Evolutionary conservation across 2,113 vertebrate species (phyloP), one percentile per base, ranked within the genome.

Genomic region (Mola mola): DNA sequence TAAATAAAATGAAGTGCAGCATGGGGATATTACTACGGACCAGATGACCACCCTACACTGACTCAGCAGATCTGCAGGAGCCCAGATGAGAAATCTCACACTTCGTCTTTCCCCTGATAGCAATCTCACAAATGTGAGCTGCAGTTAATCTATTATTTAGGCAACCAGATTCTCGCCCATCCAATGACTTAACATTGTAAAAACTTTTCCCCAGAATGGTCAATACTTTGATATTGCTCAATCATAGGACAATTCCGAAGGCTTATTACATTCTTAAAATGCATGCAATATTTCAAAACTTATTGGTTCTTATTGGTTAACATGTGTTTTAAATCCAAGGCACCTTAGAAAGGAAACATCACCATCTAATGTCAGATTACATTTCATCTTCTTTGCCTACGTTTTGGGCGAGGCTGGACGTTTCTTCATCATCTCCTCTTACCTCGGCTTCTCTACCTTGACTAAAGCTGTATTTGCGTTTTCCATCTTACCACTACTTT

Each of bases 381-480:
- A 66, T 89, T 90, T 91, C 86, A 91, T 92, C 90, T 89, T 67
- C 68, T 66, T 70, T 68, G 73, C 64, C 72, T 76, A 51, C 49
- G 44, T 83, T 86, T 83, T 40, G 33, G 48, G 68, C 74, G 67
- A 89, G 80, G 83, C 84, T 80, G 79, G 79, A 82, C 69, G 78
- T 81, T 87, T 84, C 86, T 84, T 90, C 79, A 87, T 89, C 81
- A 75, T 82, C 75, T 84, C 80, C 72, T 73, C 69, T 82, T 75
- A 76, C 79, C 72, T 79, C 80, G 62, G 73, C 66, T 68, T 58
- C 78, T 79, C 77, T 73, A 87, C 81, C 87, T 82, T 86, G 87
- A 90, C 88, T 83, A 89, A 92, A 91, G 83, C 85, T 72, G 87
- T 79, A 88, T 88, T 90, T 87, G 85, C 82, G 87, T 88, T 85